These are phyloP conservation scores for Cebidichthys violaceus DNA, from an alignment of 2,113 vertebrate genomes.

Conservation along the genomic window DNA sequence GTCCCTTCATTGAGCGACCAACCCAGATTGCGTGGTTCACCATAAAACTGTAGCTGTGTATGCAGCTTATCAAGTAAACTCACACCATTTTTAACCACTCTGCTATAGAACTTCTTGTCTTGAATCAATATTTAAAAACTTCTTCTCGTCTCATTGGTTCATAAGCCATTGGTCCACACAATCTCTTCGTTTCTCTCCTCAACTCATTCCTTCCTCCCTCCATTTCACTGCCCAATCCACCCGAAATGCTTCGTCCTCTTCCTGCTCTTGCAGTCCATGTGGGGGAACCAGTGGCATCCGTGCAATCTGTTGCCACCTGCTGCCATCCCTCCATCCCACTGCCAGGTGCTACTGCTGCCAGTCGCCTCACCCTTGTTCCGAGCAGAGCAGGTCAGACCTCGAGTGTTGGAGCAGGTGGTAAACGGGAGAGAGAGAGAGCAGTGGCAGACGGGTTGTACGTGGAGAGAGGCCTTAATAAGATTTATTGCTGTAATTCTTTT, in stretches of 20 bases:
- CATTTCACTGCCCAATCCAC: not conserved
- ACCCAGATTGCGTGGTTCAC: not conserved
- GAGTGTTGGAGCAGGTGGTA: slow-evolving; percentile 1
- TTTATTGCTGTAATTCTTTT: slow-evolving; percentile 36
- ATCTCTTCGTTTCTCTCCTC: not conserved
- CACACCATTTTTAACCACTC: not conserved
- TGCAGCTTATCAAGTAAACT: not conserved
- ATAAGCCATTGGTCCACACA: not conserved
- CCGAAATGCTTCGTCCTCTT: not conserved
- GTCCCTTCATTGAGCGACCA: not conserved
- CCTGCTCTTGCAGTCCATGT: not conserved
- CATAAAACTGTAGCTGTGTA: not conserved
- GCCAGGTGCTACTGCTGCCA: slow-evolving; percentile 46
- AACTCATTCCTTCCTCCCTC: not conserved
- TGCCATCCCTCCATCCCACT: slow-evolving; percentile 44
- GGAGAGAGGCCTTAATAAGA: slow-evolving; percentile 45
- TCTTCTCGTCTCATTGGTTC: not conserved
- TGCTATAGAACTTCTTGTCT: not conserved
- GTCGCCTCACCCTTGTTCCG: not conserved
- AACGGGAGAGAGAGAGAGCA: not conserved
- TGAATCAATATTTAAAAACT: not conserved
- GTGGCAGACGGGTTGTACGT: slow-evolving; percentile 1
- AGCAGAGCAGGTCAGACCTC: slow-evolving; percentile 23
- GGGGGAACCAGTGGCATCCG: slow-evolving; percentile 42
- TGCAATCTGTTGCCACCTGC: slow-evolving; percentile 70